These are phyloP conservation scores for Allolobophora icterica DNA, from an alignment of 2,888 invertebrate genomes.

Conservation along the genomic window DNA sequence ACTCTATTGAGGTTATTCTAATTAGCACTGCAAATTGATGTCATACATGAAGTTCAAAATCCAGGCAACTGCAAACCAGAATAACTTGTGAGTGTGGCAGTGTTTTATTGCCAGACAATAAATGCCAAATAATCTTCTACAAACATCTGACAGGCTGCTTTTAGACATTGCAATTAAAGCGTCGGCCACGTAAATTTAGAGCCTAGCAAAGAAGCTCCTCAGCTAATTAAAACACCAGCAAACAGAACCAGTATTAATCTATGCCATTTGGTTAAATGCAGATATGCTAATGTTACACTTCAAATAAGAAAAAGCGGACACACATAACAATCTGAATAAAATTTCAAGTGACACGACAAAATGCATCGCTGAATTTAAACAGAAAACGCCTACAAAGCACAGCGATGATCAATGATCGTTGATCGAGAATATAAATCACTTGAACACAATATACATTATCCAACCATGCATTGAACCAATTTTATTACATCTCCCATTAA, in stretches of 20 bases:
- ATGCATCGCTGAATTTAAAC: background rate
- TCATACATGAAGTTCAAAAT: background rate
- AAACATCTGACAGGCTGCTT: background rate
- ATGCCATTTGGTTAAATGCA: background rate
- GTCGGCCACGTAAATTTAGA: background rate
- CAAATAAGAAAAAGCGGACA: background rate
- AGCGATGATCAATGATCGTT: too few relatives aligned
- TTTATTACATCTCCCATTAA: background rate
- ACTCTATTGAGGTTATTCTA: background rate
- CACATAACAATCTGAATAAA: background rate
- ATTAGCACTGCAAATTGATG: slow-evolving; percentile 1
- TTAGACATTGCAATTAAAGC: background rate
- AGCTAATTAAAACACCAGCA: background rate
- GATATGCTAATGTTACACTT: slow-evolving; percentile 5
- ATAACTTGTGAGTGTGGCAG: background rate
- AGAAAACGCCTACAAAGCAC: background rate
- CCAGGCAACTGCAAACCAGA: background rate
- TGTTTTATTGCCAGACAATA: slow-evolving; percentile 17
- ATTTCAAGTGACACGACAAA: background rate
- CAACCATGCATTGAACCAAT: background rate
- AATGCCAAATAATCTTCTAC: background rate
- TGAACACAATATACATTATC: background rate
- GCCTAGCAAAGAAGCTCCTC: background rate
- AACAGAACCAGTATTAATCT: slow-evolving; percentile 7
- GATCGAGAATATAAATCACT: background rate